A percentile compares a stretch with the other conserved stretches of the same genome.
These are phyloP conservation scores for Tetropium fuscum DNA, from an alignment of 2,888 invertebrate genomes.

Conservation along the genomic window DNA sequence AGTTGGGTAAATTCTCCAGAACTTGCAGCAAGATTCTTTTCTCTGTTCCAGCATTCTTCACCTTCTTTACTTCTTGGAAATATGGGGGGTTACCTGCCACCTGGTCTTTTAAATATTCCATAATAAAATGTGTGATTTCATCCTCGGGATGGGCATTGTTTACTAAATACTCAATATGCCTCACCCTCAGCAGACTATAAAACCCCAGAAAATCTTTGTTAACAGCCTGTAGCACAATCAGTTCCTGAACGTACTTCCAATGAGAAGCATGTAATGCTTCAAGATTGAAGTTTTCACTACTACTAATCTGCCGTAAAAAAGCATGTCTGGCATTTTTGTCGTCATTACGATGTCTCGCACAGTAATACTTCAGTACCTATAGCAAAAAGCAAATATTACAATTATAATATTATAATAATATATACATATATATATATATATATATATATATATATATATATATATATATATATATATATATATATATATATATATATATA, in stretches of 20 bases:
- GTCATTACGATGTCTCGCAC: slow-evolving; percentile 10
- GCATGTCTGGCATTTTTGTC: background rate
- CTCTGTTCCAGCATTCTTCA: background rate
- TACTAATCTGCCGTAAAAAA: background rate
- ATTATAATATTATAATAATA: no score
- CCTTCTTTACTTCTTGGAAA: background rate
- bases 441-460: no score
- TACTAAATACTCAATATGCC: background rate
- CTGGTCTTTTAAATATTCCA: background rate
- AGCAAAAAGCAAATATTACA: background rate
- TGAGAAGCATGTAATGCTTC: background rate
- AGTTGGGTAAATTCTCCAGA: background rate
- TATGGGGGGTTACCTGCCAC: no score
- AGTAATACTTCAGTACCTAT: slow-evolving; percentile 12
- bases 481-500: no score
- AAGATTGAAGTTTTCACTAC: background rate
- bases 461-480: no score
- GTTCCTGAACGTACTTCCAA: slow-evolving; percentile 15
- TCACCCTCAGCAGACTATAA: background rate
- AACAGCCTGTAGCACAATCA: background rate
- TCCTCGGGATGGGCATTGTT: slow-evolving; percentile 1
- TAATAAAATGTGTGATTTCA: background rate
- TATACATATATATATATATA: no score
- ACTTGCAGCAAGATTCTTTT: slow-evolving; percentile 1
- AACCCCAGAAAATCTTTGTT: background rate